These are phyloP conservation scores for Genyomyrus donnyi DNA, from an alignment of 2,113 vertebrate genomes.

Conservation along the genomic window DNA sequence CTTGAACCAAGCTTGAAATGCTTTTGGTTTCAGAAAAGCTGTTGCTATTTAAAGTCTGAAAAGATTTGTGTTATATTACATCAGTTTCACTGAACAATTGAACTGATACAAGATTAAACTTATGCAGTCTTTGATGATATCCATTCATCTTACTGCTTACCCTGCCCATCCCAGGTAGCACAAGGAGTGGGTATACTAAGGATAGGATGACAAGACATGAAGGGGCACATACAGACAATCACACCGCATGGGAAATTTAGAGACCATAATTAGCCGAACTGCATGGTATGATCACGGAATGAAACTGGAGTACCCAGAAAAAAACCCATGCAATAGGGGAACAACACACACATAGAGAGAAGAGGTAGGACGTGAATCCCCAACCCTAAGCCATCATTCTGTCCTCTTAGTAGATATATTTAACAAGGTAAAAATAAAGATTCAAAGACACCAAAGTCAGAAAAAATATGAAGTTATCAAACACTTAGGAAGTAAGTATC, in stretches of 20 bases:
- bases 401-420: too few relatives aligned
- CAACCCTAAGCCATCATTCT: too few relatives aligned
- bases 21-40: background rate
- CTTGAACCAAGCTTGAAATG: background rate
- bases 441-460: background rate
- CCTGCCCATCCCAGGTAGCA: background rate
- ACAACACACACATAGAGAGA: too few relatives aligned
- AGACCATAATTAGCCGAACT: background rate
- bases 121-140: background rate
- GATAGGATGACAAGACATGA: background rate
- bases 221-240: background rate
- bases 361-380: too few relatives aligned
- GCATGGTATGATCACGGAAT: background rate
- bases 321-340: too few relatives aligned
- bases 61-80: background rate
- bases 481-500: background rate
- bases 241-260: background rate
- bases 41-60: background rate
- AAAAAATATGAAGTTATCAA: background rate
- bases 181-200: background rate
- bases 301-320: background rate
- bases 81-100: background rate
- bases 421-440: background rate
- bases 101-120: background rate
- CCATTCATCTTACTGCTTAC: background rate